phyloP scores from a whole-genome alignment of 2,888 invertebrate genomes.

The Diachrysia chrysitis region DNA sequence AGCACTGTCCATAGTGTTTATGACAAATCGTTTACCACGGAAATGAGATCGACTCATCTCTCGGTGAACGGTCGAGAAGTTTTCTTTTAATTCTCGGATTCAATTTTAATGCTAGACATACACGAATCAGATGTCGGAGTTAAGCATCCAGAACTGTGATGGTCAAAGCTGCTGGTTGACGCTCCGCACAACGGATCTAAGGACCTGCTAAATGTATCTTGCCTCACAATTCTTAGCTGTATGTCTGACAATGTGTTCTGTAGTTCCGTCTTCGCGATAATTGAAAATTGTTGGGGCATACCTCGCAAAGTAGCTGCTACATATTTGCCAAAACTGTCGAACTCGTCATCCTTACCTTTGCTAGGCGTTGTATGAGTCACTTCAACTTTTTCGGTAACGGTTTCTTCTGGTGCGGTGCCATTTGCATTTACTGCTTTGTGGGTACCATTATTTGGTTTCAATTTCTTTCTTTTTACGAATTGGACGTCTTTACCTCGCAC shows the following conservation, averaged over 20 bases:
- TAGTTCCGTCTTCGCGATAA: slow-evolving; percentile 39
- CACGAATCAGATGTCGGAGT: slow-evolving; percentile 32
- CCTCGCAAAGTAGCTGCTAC: slow-evolving; percentile 34
- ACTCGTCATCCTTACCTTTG: slow-evolving; percentile 21
- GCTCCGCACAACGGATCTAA: slow-evolving; percentile 7
- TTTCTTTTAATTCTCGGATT: slow-evolving; percentile 14
- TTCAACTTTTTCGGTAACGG: slow-evolving; percentile 7
- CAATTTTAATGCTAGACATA: slow-evolving; percentile 30
- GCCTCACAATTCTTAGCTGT: slow-evolving; percentile 32
- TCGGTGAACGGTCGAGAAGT: no score
- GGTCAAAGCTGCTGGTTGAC: slow-evolving; percentile 17
- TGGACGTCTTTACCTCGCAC: background rate
- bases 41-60: no score
- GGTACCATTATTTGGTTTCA: background rate
- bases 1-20: no score
- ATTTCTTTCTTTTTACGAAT: slow-evolving; percentile 6
- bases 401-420: background rate
- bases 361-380: background rate
- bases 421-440: no score
- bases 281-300: slow-evolving; percentile 42
- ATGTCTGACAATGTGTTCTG: slow-evolving; percentile 44
- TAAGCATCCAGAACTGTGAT: background rate
- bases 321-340: slow-evolving; percentile 43
- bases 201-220: background rate
- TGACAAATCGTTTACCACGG: no score